Conservation (phyloP, 2,113 vertebrate genomes). For the Chauna torquata region DNA sequence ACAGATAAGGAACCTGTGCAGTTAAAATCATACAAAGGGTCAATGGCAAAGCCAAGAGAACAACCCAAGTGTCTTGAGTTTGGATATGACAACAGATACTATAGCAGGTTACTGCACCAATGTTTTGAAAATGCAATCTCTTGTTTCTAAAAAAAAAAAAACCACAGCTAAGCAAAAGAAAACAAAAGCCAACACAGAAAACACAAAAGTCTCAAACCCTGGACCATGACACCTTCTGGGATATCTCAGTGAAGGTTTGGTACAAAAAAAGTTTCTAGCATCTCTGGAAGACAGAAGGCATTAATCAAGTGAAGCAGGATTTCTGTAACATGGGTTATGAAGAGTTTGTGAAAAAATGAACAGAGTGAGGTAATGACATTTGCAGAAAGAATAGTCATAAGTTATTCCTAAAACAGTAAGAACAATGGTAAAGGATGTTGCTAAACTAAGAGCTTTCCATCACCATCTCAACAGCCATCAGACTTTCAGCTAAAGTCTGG, state of each 20-base stretch:
- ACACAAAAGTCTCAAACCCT: neutral
- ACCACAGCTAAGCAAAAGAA: neutral
- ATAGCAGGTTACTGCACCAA: neutral
- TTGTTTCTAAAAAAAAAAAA: neutral
- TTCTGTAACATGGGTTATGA: neutral
- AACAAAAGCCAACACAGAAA: neutral
- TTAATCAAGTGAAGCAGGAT: neutral
- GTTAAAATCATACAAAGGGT: neutral
- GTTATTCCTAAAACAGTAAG: neutral
- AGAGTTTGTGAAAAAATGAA: neutral
- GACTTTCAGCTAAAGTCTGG: neutral
- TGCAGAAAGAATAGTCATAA: neutral
- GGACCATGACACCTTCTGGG: neutral
- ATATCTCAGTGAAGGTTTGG: neutral
- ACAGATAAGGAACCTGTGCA: neutral
- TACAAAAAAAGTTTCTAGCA: neutral
- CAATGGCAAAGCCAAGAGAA: neutral
- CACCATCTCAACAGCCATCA: neutral
- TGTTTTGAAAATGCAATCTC: neutral
- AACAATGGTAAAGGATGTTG: neutral
- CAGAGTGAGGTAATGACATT: neutral
- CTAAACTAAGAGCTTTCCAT: neutral
- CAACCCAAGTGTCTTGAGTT: neutral
- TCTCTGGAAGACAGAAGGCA: neutral
- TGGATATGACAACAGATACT: neutral